Percentiles rank a stretch among this genome's conserved stretches.
Evolutionary conservation across 2,113 vertebrate species (phyloP).

Genomic region (Takifugu bimaculatus): DNA sequence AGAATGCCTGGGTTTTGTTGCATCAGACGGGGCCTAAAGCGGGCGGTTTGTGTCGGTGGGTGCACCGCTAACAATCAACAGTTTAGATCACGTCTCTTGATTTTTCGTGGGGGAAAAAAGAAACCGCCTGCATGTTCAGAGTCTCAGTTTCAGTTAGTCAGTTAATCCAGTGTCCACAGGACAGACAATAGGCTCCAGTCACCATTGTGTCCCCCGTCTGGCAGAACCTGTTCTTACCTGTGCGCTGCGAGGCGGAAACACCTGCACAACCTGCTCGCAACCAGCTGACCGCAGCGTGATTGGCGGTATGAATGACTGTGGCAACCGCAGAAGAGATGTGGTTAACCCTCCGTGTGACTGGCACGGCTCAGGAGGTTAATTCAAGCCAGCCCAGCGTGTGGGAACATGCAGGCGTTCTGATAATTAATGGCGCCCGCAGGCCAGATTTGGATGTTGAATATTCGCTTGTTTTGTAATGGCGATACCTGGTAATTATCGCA

Average conservation of each 20-base stretch:
- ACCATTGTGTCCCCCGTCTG: slow-evolving; percentile 1
- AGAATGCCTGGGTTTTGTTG: slow-evolving; percentile 40
- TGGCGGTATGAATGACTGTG: slow-evolving; percentile 9
- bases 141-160: neutral
- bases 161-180: neutral
- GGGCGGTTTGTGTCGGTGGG: neutral
- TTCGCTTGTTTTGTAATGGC: neutral
- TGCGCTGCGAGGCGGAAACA: slow-evolving; percentile 34
- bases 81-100: too few species aligned
- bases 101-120: too few species aligned
- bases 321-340: slow-evolving; percentile 20
- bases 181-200: too few species aligned
- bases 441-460: slow-evolving; percentile 5
- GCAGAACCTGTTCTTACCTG: slow-evolving; percentile 21
- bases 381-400: slow-evolving; percentile 3
- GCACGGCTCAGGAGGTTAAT: slow-evolving; percentile 22
- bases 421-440: neutral
- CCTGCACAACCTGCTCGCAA: slow-evolving; percentile 27
- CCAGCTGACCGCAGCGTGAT: slow-evolving; percentile 13
- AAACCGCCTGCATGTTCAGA: neutral
- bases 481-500: neutral
- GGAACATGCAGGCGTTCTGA: slow-evolving; percentile 8
- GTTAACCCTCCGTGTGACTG: slow-evolving; percentile 23
- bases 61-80: neutral
- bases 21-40: slow-evolving; percentile 10